Percentiles rank a stretch among this genome's conserved stretches.
Conservation (phyloP, 2,797 vertebrate genomes). For the Channallabes apus region DNA sequence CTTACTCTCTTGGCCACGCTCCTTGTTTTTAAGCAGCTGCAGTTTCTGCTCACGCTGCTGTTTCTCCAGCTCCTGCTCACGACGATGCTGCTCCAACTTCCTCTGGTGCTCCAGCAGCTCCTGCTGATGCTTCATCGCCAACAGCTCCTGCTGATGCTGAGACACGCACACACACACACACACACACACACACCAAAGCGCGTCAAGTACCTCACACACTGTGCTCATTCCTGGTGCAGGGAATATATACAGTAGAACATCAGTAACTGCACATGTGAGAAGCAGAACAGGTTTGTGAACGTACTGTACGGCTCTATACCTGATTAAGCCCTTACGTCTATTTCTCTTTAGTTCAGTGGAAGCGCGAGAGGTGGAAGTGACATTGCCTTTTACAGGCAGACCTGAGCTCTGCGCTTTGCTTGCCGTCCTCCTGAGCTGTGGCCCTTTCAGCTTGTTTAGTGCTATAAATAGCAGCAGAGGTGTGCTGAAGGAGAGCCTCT, state of each 20-base stretch:
- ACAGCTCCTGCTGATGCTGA: conserved; percentile 94
- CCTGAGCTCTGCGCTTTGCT: conserved; percentile 7
- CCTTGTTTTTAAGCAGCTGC: conserved; percentile 94
- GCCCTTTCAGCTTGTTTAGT: conserved; percentile 18
- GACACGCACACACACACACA: too few species aligned
- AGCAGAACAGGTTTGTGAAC: background rate
- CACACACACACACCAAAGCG: background rate
- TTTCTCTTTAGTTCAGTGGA: conserved; percentile 11
- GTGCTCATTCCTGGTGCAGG: background rate
- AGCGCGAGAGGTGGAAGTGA: background rate
- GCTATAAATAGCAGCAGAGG: conserved; percentile 49
- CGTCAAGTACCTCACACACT: background rate
- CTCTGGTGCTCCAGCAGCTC: conserved; percentile 95
- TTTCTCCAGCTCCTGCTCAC: conserved; percentile 93
- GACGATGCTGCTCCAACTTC: conserved; percentile 91
- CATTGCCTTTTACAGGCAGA: conserved; percentile 38
- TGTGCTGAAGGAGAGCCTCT: conserved; percentile 20
- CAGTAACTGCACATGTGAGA: background rate
- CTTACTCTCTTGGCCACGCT: conserved; percentile 96
- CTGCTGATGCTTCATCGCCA: conserved; percentile 96
- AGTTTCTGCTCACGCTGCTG: conserved; percentile 96
- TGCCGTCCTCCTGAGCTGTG: conserved; percentile 14
- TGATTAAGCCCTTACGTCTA: background rate
- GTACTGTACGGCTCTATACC: background rate
- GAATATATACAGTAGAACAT: too few species aligned